A percentile compares a stretch with the other conserved stretches of the same genome.
phyloP scores from a whole-genome alignment of 2,797 vertebrate species.

The Danio tinwini region DNA sequence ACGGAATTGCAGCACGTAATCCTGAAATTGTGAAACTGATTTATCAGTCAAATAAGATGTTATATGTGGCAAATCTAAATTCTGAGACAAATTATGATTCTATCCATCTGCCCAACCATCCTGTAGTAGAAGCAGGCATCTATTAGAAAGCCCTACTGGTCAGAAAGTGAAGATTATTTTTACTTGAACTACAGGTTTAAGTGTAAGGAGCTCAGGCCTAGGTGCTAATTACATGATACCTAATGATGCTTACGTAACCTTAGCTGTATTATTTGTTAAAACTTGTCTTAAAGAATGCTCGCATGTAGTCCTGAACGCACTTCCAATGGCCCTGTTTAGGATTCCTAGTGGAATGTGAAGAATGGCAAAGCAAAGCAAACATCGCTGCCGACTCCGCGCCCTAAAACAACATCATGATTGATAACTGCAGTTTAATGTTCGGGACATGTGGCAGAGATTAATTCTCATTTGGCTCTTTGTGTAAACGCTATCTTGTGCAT shows the following conservation, averaged over 20 bases:
- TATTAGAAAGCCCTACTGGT: not conserved
- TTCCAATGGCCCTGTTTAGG: slow-evolving; percentile 67
- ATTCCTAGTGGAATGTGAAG: slow-evolving; percentile 68
- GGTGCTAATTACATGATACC: slow-evolving; percentile 27
- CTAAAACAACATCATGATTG: slow-evolving; percentile 65
- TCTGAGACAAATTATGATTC: too few species aligned
- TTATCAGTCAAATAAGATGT: too few species aligned
- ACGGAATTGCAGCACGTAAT: too few species aligned
- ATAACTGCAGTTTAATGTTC: slow-evolving; percentile 54
- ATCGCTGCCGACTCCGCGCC: slow-evolving; percentile 57
- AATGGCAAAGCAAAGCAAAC: slow-evolving; percentile 69
- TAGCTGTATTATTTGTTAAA: slow-evolving; percentile 67
- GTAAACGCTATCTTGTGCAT: slow-evolving; percentile 38
- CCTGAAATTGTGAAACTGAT: too few species aligned
- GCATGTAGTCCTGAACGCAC: slow-evolving; percentile 61
- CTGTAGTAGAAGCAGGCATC: not conserved
- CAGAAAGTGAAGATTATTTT: not conserved
- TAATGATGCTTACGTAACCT: slow-evolving; percentile 46
- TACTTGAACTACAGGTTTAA: slow-evolving; percentile 13
- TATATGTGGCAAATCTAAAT: too few species aligned
- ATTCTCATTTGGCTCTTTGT: slow-evolving; percentile 36
- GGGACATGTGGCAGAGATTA: slow-evolving; percentile 55
- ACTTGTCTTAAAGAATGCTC: slow-evolving; percentile 73
- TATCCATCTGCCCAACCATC: too few species aligned
- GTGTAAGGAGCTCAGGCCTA: not conserved